Evolutionary conservation across 2,888 invertebrate species (phyloP), one percentile per base, ranked within the genome.

Genomic region (Lepidochitona cinerea): DNA sequence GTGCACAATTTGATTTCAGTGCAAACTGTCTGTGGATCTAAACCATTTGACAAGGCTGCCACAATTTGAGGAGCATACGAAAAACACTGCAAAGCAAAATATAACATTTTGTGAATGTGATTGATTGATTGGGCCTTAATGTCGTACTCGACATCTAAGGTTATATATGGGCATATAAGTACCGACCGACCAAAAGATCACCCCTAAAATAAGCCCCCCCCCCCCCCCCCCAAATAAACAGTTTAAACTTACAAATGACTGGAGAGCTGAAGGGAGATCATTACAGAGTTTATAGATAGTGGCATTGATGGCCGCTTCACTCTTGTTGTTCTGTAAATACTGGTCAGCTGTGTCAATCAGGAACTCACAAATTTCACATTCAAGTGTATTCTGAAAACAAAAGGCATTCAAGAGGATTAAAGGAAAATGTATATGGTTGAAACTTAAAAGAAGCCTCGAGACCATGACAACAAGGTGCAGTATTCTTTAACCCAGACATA

Each of bases 301-400:
- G 35, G 69, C 71, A 67, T 81, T 79, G 53, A 80, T 75, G 70
- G 73, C 74, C 29, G 72, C 79, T 29, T 41, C 71, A 0, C 77
- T 71, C 35, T 71, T 65, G 71, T 78, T 79, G 59, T 59, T 59
- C 35, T 73, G 54, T 67, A 81, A 41, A 52, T 73, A 75, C 29
- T 71, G 29, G 74, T 81, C 81, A 9, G 79, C 36, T 1, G 71
- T 29, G 29, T 78, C 68, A 7, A 79, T 73, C 7, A 81, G 23
- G 66, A 77, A 74, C 73, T 80, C 70, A 75, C 81, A 81, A 29
- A 81, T n/a, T 33, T 76, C 75, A 71, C 81, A 81, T 49, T 52
- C 69, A 18, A 59, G 4, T 23, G 74, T 69, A 37, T 74, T 77
- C 79, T 78, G 59, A 14, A 37, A 65, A 6, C 9, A 53, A 32